These are phyloP conservation scores for Yponomeuta evonymella DNA, from an alignment of 2,888 invertebrate genomes.

Conservation along the genomic window DNA sequence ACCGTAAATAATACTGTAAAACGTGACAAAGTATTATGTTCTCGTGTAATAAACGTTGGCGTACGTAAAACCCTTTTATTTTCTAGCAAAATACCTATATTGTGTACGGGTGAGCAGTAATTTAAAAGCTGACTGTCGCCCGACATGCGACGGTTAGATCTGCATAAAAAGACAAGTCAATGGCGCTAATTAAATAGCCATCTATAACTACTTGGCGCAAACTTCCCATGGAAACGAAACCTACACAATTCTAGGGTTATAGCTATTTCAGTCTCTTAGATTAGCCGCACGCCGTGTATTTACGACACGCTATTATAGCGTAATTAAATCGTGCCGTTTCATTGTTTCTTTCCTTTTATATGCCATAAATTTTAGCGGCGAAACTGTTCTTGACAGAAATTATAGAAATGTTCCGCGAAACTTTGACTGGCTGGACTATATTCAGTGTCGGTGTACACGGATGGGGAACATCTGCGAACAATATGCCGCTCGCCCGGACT, in stretches of 20 bases:
- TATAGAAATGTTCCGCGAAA: constrained; percentile 3
- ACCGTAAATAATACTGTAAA: constrained; percentile 7
- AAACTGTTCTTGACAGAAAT: constrained; percentile 17
- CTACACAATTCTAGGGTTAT: constrained; percentile 14
- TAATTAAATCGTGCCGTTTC: constrained; percentile 10
- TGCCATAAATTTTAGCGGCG: constrained; percentile 16
- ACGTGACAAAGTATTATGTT: constrained; percentile 1
- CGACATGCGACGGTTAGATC: not conserved
- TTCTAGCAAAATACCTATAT: not conserved
- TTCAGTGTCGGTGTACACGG: not conserved
- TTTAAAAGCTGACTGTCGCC: not conserved
- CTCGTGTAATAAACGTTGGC: constrained; percentile 7
- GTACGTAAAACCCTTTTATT: constrained; percentile 4
- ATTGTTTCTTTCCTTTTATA: constrained; percentile 17
- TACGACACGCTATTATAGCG: constrained; percentile 15
- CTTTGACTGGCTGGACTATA: not conserved
- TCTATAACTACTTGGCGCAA: constrained; percentile 1
- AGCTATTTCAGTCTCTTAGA: constrained; percentile 8
- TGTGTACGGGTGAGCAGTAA: not conserved
- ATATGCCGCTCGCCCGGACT: not conserved
- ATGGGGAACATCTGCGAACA: constrained; percentile 10
- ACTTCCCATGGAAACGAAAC: constrained; percentile 16
- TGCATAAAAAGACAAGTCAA: not conserved
- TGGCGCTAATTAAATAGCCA: not conserved
- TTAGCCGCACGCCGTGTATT: constrained; percentile 12